A percentile compares a stretch with the other conserved stretches of the same genome.
phyloP scores from a whole-genome alignment of 2,113 vertebrate genomes.

The Menura novaehollandiae region DNA sequence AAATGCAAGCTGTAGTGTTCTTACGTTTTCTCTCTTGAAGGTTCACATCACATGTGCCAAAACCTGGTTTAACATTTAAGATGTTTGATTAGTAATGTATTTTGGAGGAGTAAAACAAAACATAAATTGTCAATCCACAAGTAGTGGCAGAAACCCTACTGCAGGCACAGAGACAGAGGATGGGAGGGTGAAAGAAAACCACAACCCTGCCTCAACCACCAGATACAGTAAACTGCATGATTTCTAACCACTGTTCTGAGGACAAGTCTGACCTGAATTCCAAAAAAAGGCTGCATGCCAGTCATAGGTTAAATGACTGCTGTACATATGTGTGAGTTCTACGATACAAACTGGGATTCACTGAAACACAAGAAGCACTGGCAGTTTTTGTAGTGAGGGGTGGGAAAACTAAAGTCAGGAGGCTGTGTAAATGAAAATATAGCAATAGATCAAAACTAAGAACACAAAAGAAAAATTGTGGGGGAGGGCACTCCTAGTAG shows the following conservation, averaged over 20 bases:
- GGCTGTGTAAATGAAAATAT: background rate
- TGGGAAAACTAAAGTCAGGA: background rate
- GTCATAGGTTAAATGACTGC: background rate
- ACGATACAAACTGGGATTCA: background rate
- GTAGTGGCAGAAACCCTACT: background rate
- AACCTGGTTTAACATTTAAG: background rate
- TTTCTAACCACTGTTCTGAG: background rate
- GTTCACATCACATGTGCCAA: background rate
- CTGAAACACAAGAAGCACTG: background rate
- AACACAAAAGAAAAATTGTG: background rate
- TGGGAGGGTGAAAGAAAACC: background rate
- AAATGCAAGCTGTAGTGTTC: background rate
- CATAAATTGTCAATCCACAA: background rate
- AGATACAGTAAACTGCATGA: background rate
- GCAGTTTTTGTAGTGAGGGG: background rate
- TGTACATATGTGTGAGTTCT: background rate
- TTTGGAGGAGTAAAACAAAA: background rate
- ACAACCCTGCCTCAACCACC: background rate
- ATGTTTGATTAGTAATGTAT: background rate
- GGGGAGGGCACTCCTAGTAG: background rate
- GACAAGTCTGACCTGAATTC: background rate
- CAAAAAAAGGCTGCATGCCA: background rate
- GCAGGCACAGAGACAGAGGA: background rate
- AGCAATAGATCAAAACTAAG: background rate
- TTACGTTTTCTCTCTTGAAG: background rate